phyloP scores from a whole-genome alignment of 2,888 invertebrate genomes.

The Selenia dentaria region DNA sequence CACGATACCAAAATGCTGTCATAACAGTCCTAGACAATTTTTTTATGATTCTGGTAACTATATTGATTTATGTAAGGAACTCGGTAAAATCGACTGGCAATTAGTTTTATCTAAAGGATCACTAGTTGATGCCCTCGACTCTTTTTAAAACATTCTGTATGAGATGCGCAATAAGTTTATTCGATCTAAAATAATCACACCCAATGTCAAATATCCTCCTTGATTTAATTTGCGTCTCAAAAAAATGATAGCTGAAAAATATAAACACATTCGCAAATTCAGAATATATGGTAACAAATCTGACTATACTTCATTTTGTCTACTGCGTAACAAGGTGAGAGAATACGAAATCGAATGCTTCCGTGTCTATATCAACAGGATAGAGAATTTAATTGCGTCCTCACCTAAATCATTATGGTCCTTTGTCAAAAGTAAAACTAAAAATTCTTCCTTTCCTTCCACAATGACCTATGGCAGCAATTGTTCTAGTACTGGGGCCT shows the following conservation, averaged over 20 bases:
- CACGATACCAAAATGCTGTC: background rate
- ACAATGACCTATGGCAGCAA: too few relatives aligned
- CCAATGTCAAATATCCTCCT: background rate
- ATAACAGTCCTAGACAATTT: background rate
- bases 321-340: background rate
- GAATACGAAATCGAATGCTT: background rate
- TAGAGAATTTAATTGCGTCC: too few relatives aligned
- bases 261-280: too few relatives aligned
- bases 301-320: background rate
- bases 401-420: too few relatives aligned
- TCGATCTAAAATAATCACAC: background rate
- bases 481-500: too few relatives aligned
- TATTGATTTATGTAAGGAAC: background rate
- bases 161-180: background rate
- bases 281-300: too few relatives aligned
- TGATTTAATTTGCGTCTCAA: background rate
- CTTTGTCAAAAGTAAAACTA: too few relatives aligned
- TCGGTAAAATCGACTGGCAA: background rate
- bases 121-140: too few relatives aligned
- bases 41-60: background rate
- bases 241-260: background rate
- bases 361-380: too few relatives aligned
- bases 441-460: too few relatives aligned
- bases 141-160: too few relatives aligned
- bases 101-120: background rate